phyloP scores from a whole-genome alignment of 1,140 invertebrate genomes.

The Leptinotarsa texana region DNA sequence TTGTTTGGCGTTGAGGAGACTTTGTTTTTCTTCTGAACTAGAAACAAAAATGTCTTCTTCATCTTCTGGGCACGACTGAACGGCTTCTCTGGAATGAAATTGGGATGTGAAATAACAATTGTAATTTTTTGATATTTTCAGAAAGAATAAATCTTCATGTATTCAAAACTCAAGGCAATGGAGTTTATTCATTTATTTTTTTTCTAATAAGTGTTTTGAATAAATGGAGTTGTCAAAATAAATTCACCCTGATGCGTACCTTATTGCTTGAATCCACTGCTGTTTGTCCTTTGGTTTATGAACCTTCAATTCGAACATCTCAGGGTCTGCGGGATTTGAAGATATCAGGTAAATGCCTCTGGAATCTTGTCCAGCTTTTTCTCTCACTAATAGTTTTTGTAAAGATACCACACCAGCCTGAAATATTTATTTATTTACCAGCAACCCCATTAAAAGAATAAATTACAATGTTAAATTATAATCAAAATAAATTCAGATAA shows the following conservation, averaged over 20 bases:
- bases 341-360: conserved; percentile 88
- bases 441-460: too few relatives aligned
- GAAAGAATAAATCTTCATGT: background rate
- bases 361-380: conserved; percentile 89
- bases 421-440: conserved; percentile 28
- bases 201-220: too few relatives aligned
- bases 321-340: conserved; percentile 82
- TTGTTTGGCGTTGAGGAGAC: conserved; percentile 71
- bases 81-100: conserved; percentile 60
- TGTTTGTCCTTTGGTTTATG: conserved; percentile 86
- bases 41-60: conserved; percentile 62
- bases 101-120: too few relatives aligned
- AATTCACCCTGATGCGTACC: conserved; percentile 52
- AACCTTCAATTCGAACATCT: conserved; percentile 95
- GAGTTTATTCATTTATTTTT: too few relatives aligned
- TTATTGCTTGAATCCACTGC: conserved; percentile 84
- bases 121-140: too few relatives aligned
- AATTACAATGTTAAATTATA: too few relatives aligned
- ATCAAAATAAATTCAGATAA: too few relatives aligned
- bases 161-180: background rate
- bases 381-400: conserved; percentile 86
- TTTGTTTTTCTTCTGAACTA: conserved; percentile 75
- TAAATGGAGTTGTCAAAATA: too few relatives aligned
- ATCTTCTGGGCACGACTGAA: conserved; percentile 71
- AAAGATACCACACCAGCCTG: conserved; percentile 88